Evolutionary conservation across 2,113 vertebrate genomes (phyloP), one percentile per base, ranked within the genome.

Genomic region (Lipotes vexillifer): DNA sequence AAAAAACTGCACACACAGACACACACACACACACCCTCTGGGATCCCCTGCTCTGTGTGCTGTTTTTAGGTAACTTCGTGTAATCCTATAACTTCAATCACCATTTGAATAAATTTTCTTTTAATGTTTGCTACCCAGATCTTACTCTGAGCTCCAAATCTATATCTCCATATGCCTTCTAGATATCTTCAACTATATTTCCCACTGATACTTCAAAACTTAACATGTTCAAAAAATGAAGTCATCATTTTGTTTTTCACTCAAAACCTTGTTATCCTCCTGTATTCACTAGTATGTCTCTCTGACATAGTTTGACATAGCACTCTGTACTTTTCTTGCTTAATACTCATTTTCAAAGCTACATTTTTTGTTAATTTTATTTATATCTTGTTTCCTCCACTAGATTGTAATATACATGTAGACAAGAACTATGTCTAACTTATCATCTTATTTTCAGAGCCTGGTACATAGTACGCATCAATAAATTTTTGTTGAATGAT

Each of bases 401-500:
- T 29, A 69, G 13, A 81, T 27, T 80, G 21, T 68, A 86, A 68
- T n/a, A 68, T 41, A 77, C 5, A 75, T 29, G n/a, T 93, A 6
- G 29, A 80, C 18, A 75, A 89, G 10, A 82, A 82, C 20, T 92
- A 20, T 86, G 29, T 72, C 44, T 65, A 27, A 49, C 29, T 75
- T 75, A 72, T 18, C 61, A 36, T 12, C 17, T 21, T 92, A 84
- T 92, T 71, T 92, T 27, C 89, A 88, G 55, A 84, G 88, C 29
- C 11, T 94, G 18, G 17, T 33, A 68, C 29, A 44, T 52, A 93
- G 13, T 92, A 52, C 23, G 3, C 20, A 82, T 89, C 55, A 78
- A 61, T 46, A 96, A 69, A 44, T 36, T 92, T 90, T 71, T 93
- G 44, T 65, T 94, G 57, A 83, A 33, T 97, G 29, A 91, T 69